Conservation (phyloP, 2,797 vertebrate species). For the Anas flavirostris region DNA sequence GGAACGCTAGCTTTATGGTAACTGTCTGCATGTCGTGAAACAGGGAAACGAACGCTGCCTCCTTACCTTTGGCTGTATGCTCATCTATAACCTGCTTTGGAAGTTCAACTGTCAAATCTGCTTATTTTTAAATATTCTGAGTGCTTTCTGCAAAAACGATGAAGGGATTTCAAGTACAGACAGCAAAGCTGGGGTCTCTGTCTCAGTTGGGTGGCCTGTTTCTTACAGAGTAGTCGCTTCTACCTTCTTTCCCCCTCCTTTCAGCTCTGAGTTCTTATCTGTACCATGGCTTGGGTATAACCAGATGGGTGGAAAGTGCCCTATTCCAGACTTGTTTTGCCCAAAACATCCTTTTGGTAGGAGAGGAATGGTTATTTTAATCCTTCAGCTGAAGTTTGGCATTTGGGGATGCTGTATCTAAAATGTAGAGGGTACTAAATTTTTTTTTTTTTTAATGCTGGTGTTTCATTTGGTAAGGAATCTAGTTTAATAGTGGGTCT, state of each 20-base stretch:
- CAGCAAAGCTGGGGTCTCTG: not conserved
- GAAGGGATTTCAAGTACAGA: not conserved
- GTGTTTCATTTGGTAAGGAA: not conserved
- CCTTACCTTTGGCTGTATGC: not conserved
- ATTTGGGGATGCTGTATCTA: not conserved
- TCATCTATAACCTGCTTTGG: slow-evolving; percentile 14
- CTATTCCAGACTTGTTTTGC: not conserved
- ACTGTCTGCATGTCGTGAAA: not conserved
- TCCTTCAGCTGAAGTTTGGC: not conserved
- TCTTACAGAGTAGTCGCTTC: not conserved
- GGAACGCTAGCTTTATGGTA: slow-evolving; percentile 7
- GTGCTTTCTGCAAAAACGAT: not conserved
- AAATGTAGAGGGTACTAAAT: not conserved
- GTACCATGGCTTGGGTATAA: not conserved
- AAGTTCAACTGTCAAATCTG: not conserved
- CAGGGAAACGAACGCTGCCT: not conserved
- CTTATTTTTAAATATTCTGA: not conserved
- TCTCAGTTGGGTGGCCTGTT: not conserved
- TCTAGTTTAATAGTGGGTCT: not conserved
- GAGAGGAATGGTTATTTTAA: not conserved
- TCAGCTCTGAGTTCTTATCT: not conserved
- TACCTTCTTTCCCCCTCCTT: not conserved
- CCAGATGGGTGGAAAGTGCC: not conserved
- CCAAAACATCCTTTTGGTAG: not conserved
- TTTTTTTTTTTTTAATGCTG: not conserved